phyloP scores from a whole-genome alignment of 2,888 invertebrate species.

The Machimus atricapillus region DNA sequence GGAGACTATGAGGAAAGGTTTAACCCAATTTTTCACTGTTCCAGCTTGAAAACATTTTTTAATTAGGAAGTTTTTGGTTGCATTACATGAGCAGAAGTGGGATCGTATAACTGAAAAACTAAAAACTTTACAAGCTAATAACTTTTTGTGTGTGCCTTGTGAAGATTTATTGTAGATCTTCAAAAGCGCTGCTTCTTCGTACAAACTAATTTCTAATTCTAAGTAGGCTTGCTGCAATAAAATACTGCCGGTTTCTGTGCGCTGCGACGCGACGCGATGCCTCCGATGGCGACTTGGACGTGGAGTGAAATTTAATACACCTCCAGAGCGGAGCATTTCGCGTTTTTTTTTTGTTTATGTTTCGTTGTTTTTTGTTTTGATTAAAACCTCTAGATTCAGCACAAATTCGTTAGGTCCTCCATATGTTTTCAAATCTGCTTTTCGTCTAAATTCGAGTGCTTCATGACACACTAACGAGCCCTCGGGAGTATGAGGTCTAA shows the following conservation, averaged over 20 bases:
- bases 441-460: background rate
- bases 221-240: background rate
- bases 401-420: background rate
- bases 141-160: background rate
- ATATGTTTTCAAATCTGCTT: background rate
- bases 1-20: background rate
- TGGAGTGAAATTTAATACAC: background rate
- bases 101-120: background rate
- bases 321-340: background rate
- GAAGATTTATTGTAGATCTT: background rate
- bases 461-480: background rate
- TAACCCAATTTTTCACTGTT: background rate
- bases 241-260: background rate
- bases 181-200: background rate
- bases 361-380: background rate
- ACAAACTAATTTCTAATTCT: background rate
- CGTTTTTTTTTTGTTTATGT: background rate
- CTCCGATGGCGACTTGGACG: background rate
- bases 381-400: background rate
- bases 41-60: background rate
- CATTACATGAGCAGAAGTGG: background rate
- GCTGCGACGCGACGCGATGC: background rate
- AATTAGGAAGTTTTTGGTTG: background rate
- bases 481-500: background rate
- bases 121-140: background rate